phyloP scores from a whole-genome alignment of 2,113 vertebrate genomes.

The Talpa occidentalis region DNA sequence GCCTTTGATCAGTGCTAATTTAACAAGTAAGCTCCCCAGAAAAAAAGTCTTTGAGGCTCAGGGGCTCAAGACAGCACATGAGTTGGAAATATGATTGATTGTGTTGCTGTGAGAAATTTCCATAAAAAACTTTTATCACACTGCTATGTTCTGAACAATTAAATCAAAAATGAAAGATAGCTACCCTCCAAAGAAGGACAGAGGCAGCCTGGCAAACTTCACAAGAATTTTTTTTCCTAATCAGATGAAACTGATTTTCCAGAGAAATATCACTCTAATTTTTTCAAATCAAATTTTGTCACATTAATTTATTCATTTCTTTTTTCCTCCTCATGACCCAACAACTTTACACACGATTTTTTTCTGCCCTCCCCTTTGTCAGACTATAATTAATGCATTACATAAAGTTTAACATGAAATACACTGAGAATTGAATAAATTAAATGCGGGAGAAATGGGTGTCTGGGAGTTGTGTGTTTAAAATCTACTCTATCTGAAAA shows the following conservation, averaged over 20 bases:
- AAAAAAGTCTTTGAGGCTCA: constrained; percentile 90
- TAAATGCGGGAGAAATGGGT: neutral
- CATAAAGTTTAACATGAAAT: neutral
- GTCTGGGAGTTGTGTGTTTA: neutral
- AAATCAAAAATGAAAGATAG: constrained; percentile 87
- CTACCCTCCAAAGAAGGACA: constrained; percentile 82
- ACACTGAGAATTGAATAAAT: constrained; percentile 19
- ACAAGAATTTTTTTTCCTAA: constrained; percentile 67
- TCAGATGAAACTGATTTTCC: constrained; percentile 33
- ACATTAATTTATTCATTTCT: constrained; percentile 19
- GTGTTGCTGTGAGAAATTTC: constrained; percentile 89
- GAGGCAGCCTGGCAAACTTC: constrained; percentile 75
- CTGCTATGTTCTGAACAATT: constrained; percentile 87
- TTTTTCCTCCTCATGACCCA: neutral
- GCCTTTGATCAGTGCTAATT: constrained; percentile 94
- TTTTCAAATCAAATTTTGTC: constrained; percentile 49
- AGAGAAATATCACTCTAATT: neutral
- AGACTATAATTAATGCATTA: neutral
- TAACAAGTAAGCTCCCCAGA: constrained; percentile 90
- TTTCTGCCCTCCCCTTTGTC: neutral
- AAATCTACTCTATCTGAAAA: neutral
- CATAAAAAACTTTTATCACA: constrained; percentile 88
- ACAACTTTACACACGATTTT: neutral
- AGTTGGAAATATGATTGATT: constrained; percentile 91
- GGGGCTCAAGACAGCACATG: constrained; percentile 85